phyloP scores from a whole-genome alignment of 2,113 vertebrate genomes.

The Hippoglossus stenolepis region DNA sequence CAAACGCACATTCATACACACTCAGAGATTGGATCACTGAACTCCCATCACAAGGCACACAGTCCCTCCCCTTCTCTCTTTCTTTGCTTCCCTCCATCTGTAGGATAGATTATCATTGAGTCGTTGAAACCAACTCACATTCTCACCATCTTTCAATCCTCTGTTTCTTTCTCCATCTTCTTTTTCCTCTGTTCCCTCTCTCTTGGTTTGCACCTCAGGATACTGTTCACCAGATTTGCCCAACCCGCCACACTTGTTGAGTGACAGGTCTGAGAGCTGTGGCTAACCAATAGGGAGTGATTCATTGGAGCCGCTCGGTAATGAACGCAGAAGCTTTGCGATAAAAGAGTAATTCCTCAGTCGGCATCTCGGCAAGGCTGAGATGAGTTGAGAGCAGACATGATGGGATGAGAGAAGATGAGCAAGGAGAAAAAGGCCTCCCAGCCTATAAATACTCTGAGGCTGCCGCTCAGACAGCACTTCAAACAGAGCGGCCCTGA shows the following conservation, averaged over 20 bases:
- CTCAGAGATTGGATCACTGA: slow-evolving; percentile 61
- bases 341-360: slow-evolving; percentile 71
- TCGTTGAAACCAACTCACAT: slow-evolving; percentile 2
- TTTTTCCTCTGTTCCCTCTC: not conserved
- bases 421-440: slow-evolving; percentile 53
- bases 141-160: slow-evolving; percentile 21
- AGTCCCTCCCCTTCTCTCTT: slow-evolving; percentile 22
- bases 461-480: slow-evolving; percentile 43
- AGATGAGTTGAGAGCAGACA: slow-evolving; percentile 38
- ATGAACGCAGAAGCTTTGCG: slow-evolving; percentile 53
- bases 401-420: slow-evolving; percentile 49
- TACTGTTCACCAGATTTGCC: slow-evolving; percentile 34
- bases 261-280: slow-evolving; percentile 56
- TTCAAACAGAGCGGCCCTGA: slow-evolving; percentile 60
- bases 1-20: slow-evolving; percentile 20
- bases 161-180: slow-evolving; percentile 10
- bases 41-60: slow-evolving; percentile 38
- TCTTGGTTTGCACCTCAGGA: slow-evolving; percentile 1
- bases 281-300: slow-evolving; percentile 71
- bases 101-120: slow-evolving; percentile 27
- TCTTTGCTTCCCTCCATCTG: slow-evolving; percentile 38
- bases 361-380: slow-evolving; percentile 41
- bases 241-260: slow-evolving; percentile 15
- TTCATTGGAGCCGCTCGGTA: slow-evolving; percentile 54
- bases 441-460: slow-evolving; percentile 68